These are phyloP conservation scores for Drosophila paranaensis DNA, from an alignment of 2,888 invertebrate genomes.

Conservation along the genomic window DNA sequence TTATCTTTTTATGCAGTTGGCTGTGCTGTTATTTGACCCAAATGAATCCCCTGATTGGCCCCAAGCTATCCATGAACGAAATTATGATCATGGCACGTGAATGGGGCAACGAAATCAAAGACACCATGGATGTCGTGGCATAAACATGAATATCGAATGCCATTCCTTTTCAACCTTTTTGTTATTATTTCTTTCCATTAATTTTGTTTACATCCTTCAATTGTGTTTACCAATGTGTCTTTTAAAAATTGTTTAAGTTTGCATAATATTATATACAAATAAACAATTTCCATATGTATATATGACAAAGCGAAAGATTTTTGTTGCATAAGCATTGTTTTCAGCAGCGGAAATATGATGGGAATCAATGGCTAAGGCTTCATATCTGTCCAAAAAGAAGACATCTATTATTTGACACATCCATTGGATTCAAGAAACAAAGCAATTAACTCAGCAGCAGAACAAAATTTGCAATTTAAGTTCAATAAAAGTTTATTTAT, in stretches of 20 bases:
- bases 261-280: conserved; percentile 40
- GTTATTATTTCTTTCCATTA: conserved; percentile 48
- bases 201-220: conserved; percentile 33
- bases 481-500: conserved; percentile 77
- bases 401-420: not conserved
- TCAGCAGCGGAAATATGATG: not conserved
- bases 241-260: conserved; percentile 47
- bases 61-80: conserved; percentile 81
- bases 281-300: conserved; percentile 48
- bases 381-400: not conserved
- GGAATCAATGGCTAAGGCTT: not conserved
- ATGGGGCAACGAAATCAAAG: conserved; percentile 81
- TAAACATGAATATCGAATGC: conserved; percentile 14
- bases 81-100: conserved; percentile 83
- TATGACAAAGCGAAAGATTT: conserved; percentile 11
- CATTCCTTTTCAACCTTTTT: conserved; percentile 51
- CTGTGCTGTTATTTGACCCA: conserved; percentile 84
- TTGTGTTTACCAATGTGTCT: conserved; percentile 22
- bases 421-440: not conserved
- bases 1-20: conserved; percentile 72
- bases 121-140: conserved; percentile 66
- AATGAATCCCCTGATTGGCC: conserved; percentile 83
- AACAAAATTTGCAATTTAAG: conserved; percentile 26
- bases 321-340: not conserved
- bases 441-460: not conserved